Evolutionary conservation across 1,140 invertebrate species (phyloP).

Genomic region (Caenorhabditis inopinata): DNA sequence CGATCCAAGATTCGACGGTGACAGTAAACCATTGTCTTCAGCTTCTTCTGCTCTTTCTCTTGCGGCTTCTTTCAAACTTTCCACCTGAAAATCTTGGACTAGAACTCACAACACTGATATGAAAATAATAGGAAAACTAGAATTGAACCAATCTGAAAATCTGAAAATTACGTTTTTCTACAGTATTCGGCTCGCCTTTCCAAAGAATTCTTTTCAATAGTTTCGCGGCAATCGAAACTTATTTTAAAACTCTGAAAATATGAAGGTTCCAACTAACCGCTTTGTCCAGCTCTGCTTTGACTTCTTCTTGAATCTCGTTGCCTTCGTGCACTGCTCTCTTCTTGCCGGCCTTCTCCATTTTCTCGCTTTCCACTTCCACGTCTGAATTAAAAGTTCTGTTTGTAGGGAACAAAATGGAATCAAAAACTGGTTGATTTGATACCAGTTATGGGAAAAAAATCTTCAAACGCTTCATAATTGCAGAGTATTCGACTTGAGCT

Average conservation of each 20-base stretch:
- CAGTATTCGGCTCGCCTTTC: no score
- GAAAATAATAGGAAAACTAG: no score
- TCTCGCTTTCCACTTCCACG: not conserved
- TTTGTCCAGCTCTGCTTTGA: constrained; percentile 5
- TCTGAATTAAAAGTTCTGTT: not conserved
- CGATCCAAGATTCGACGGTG: not conserved
- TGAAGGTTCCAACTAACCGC: not conserved
- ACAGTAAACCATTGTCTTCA: not conserved
- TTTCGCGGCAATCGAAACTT: no score
- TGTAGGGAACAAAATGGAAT: not conserved
- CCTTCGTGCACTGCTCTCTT: not conserved
- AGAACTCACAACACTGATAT: no score
- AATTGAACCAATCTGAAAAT: no score
- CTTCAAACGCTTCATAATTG: not conserved
- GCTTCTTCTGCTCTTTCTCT: not conserved
- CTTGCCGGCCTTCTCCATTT: not conserved
- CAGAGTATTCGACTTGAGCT: no score
- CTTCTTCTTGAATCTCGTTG: not conserved
- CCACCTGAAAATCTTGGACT: not conserved
- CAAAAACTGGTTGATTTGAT: not conserved
- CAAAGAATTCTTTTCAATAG: no score
- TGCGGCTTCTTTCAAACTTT: not conserved
- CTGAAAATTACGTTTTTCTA: no score
- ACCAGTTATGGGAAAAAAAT: not conserved
- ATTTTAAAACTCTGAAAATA: no score